phyloP scores from a whole-genome alignment of 1,140 invertebrate species.

The Ptiloglossa arizonensis region DNA sequence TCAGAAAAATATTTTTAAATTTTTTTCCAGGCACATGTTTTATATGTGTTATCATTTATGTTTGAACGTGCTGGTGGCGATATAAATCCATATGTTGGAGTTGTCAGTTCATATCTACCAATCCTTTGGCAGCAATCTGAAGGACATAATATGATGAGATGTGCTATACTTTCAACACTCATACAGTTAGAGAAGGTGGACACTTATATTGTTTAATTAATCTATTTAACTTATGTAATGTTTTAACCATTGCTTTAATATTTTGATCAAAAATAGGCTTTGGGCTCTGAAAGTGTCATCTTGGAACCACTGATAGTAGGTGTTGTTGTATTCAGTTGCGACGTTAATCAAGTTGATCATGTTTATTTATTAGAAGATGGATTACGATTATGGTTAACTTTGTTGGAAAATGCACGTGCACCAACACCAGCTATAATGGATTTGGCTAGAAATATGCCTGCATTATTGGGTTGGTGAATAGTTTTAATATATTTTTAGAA shows the following conservation, averaged over 20 bases:
- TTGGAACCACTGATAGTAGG: conserved; percentile 88
- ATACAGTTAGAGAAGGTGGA: conserved; percentile 89
- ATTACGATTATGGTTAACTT: conserved; percentile 92
- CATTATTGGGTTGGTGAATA: conserved; percentile 86
- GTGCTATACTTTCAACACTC: conserved; percentile 94
- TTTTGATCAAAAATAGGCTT: conserved; percentile 81
- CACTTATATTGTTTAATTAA: conserved; percentile 3
- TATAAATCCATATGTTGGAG: conserved; percentile 87
- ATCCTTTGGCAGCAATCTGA: conserved; percentile 93
- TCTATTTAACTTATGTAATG: conserved; percentile 1
- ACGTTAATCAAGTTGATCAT: conserved; percentile 89
- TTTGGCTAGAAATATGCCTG: conserved; percentile 89
- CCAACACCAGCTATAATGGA: conserved; percentile 85
- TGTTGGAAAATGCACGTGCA: conserved; percentile 89
- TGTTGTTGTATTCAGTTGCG: conserved; percentile 91
- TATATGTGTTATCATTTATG: conserved; percentile 94
- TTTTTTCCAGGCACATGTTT: conserved; percentile 89
- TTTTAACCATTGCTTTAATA: conserved; percentile 17
- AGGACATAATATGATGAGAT: conserved; percentile 94
- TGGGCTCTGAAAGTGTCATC: conserved; percentile 83
- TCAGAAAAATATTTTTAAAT: conserved; percentile 26
- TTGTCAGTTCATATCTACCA: conserved; percentile 92
- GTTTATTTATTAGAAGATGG: conserved; percentile 96
- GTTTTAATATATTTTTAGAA: background rate
- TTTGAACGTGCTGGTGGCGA: conserved; percentile 91